Evolutionary conservation across 1,140 invertebrate species (phyloP), one percentile per base, ranked within the genome.

Genomic region (Drosophila pruinosa): DNA sequence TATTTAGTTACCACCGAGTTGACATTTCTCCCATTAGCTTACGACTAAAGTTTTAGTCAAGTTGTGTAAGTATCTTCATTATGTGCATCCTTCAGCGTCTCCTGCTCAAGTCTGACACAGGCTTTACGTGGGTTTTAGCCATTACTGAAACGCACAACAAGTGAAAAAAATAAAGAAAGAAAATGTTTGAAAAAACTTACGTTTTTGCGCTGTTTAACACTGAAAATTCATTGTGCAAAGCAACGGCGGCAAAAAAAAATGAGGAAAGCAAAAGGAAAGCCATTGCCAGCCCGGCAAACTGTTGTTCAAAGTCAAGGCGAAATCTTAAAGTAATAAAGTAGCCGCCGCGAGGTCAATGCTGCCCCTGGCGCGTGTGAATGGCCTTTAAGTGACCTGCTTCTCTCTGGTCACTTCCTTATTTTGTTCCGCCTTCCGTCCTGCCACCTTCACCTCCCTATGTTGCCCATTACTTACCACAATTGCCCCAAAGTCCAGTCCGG

Each of bases 251-350:
- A 74, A 39, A 38, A 59, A 22, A 41, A 52, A 58, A 54, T 15
- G 53, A 24, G 34, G 56, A 48, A 56, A 36, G 48, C 39, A 73
- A 41, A 72, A 64, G 69, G 53, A 73, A 80, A 81, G 63, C 62
- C 72, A 80, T 63, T 72, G 56, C 56, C 54, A 41, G 28, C 54
- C 38, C 43, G 63, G 67, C 82, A 64, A 88, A 88, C 78, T 86
- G 82, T 78, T 86, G 82, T 82, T 88, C 82, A 88, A 88, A 88
- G 82, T 88, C 82, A 88, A 88, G 82, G 82, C 78, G 43, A 88
- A 88, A 88, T 82, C 78, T 88, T 88, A 89, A 88, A 88, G 82
- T 88, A 88, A 88, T 88, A 88, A 88, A 89, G 78, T 88, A 88
- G 82, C 78, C 74, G 62, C 34, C 43, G 57, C 81, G 76, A 75